Conservation (phyloP, 1,140 invertebrate genomes). For the Temnothorax curvispinosus region DNA sequence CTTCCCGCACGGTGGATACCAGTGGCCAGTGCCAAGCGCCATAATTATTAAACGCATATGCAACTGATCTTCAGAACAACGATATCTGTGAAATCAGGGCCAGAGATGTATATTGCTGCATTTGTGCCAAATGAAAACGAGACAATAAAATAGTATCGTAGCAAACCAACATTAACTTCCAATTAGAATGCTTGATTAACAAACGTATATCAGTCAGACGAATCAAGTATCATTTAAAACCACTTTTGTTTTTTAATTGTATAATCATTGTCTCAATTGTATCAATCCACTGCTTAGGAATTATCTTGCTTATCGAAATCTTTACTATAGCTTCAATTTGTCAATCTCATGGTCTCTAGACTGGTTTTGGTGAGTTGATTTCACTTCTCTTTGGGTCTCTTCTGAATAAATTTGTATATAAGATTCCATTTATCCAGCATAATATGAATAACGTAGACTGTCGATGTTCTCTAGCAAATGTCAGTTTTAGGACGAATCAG, state of each 20-base stretch:
- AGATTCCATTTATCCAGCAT: background rate
- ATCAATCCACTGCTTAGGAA: too few species aligned
- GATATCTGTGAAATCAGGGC: slow-evolving; percentile 40
- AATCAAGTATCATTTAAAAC: too few species aligned
- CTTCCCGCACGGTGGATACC: slow-evolving; percentile 24
- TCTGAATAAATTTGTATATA: background rate
- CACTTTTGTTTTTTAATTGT: too few species aligned
- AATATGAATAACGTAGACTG: background rate
- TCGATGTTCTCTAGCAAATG: background rate
- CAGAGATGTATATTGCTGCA: background rate
- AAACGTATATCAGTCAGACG: background rate
- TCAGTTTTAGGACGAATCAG: slow-evolving; percentile 25
- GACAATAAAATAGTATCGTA: background rate
- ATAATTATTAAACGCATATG: slow-evolving; percentile 59
- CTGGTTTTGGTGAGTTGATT: too few species aligned
- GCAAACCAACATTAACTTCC: slow-evolving; percentile 12
- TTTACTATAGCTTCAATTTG: too few species aligned
- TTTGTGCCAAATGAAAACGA: slow-evolving; percentile 28
- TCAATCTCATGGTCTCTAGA: too few species aligned
- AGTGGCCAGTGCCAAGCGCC: slow-evolving; percentile 27
- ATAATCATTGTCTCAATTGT: too few species aligned
- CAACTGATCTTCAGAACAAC: slow-evolving; percentile 56
- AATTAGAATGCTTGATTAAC: slow-evolving; percentile 7
- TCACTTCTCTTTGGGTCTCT: too few species aligned
- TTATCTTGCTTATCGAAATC: too few species aligned